phyloP scores from a whole-genome alignment of 2,888 invertebrate genomes.

The Megamerina dolium region DNA sequence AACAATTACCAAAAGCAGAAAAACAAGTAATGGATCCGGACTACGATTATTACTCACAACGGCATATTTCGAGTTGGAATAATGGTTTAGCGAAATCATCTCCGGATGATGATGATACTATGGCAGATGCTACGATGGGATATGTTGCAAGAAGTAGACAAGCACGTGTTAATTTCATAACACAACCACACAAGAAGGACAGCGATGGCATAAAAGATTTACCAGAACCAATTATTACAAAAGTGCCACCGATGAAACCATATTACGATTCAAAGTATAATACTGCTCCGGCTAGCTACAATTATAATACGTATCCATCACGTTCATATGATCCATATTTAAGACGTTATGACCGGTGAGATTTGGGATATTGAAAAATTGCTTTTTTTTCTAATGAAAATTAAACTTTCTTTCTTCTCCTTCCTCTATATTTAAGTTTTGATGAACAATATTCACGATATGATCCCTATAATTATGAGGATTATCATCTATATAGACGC shows the following conservation, averaged over 20 bases:
- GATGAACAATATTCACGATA: conserved; percentile 44
- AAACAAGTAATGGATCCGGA: conserved; percentile 51
- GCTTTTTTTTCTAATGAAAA: not conserved
- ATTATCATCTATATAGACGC: conserved; percentile 43
- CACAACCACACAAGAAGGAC: conserved; percentile 54
- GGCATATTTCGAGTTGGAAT: conserved; percentile 48
- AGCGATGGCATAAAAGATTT: conserved; percentile 24
- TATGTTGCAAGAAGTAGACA: conserved; percentile 54
- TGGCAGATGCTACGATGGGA: conserved; percentile 54
- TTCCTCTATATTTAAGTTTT: conserved; percentile 29
- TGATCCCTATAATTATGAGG: conserved; percentile 44
- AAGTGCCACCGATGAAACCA: conserved; percentile 23
- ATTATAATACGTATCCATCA: conserved; percentile 40
- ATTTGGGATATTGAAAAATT: not conserved
- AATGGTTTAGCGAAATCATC: conserved; percentile 2
- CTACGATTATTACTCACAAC: conserved; percentile 49
- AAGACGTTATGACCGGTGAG: conserved; percentile 46
- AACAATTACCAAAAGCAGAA: conserved; percentile 27
- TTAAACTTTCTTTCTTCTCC: not conserved
- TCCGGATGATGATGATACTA: conserved; percentile 42
- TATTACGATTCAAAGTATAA: conserved; percentile 25
- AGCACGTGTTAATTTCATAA: conserved; percentile 62
- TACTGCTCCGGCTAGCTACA: conserved; percentile 22
- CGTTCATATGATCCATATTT: conserved; percentile 46
- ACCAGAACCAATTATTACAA: conserved; percentile 24